These are phyloP conservation scores for Nerophis lumbriciformis DNA, from an alignment of 2,113 vertebrate genomes.

Conservation along the genomic window DNA sequence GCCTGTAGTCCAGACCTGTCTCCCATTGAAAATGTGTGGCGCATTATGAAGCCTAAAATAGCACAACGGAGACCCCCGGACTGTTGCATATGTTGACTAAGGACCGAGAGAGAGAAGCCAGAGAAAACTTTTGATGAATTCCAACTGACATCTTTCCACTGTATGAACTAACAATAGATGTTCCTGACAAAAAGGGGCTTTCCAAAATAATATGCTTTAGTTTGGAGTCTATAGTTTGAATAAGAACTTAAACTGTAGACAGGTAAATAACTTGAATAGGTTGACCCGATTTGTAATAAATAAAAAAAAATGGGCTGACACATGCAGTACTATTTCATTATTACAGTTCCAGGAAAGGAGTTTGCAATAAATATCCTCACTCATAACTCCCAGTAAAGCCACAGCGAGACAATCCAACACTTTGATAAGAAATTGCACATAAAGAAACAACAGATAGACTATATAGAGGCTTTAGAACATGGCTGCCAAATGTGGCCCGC, in stretches of 20 bases:
- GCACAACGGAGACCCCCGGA: too few relatives aligned
- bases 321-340: not conserved
- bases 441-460: not conserved
- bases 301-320: not conserved
- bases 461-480: too few relatives aligned
- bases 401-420: not conserved
- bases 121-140: not conserved
- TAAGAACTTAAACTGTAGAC: not conserved
- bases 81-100: not conserved
- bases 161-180: not conserved
- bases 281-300: not conserved
- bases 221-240: not conserved
- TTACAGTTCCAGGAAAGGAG: too few relatives aligned
- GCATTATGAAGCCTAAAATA: too few relatives aligned
- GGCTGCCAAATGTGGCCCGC: too few relatives aligned
- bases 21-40: too few relatives aligned
- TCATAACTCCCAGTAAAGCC: not conserved
- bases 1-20: too few relatives aligned
- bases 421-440: not conserved
- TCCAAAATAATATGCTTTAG: not conserved
- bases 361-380: not conserved
- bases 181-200: not conserved
- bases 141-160: not conserved
- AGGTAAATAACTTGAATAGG: not conserved
- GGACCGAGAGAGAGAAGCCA: not conserved